Conservation (phyloP, 2,888 invertebrate species). For the Heliconius hortense region DNA sequence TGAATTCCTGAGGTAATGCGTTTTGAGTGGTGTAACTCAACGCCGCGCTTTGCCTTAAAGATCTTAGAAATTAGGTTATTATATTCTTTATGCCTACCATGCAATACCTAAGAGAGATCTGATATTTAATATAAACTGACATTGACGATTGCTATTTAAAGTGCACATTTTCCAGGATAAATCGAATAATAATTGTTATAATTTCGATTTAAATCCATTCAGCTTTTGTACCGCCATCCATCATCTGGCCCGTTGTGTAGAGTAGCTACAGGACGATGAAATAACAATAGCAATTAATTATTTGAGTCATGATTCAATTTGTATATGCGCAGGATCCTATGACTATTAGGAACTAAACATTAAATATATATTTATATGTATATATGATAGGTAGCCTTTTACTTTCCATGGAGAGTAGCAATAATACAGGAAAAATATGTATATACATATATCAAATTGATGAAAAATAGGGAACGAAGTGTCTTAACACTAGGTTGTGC, state of each 20-base stretch:
- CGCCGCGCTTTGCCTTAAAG: too few species aligned
- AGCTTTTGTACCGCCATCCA: neutral
- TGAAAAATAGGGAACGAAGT: too few species aligned
- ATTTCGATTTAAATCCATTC: constrained; percentile 8
- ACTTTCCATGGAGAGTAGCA: too few species aligned
- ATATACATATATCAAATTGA: too few species aligned
- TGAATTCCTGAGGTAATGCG: too few species aligned
- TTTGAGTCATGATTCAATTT: neutral
- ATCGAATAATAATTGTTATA: neutral
- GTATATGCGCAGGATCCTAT: neutral
- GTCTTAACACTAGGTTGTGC: too few species aligned
- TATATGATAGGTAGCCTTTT: too few species aligned
- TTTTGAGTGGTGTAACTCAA: too few species aligned
- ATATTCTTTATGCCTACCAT: too few species aligned
- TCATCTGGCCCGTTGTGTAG: neutral
- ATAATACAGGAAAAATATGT: too few species aligned
- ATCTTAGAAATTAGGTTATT: too few species aligned
- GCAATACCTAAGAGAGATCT: neutral
- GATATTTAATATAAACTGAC: neutral
- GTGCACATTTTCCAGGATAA: neutral
- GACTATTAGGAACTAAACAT: neutral
- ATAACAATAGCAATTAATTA: neutral
- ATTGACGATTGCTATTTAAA: neutral
- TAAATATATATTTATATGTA: neutral
- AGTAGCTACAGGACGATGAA: neutral